Evolutionary conservation across 2,113 vertebrate species (phyloP).

Genomic region (Clarias gariepinus): DNA sequence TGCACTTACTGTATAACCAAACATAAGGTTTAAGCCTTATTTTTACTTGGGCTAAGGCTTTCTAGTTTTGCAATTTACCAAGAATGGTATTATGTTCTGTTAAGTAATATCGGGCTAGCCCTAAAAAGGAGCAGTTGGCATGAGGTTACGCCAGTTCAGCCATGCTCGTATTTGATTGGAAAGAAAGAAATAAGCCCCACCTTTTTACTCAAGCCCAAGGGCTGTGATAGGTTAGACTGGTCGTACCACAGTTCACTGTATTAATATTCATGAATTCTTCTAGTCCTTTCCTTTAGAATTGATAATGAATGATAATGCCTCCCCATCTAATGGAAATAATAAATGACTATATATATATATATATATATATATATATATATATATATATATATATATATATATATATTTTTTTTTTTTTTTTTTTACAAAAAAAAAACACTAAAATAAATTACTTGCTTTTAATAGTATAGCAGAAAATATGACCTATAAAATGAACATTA

Average conservation of each 20-base stretch:
- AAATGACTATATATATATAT: background rate
- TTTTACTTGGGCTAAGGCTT: background rate
- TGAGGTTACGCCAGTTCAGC: background rate
- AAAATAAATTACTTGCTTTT: background rate
- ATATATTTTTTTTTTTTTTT: too few relatives aligned
- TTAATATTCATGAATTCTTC: background rate
- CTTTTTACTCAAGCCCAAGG: background rate
- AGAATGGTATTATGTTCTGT: background rate
- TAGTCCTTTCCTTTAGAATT: background rate
- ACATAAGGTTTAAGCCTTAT: background rate
- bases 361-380: too few relatives aligned
- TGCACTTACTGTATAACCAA: background rate
- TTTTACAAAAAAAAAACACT: background rate
- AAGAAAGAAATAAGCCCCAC: background rate
- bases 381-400: too few relatives aligned
- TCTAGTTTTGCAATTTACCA: background rate
- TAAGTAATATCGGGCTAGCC: background rate
- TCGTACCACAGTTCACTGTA: background rate
- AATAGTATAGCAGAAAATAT: background rate
- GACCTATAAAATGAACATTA: background rate
- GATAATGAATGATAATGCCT: background rate
- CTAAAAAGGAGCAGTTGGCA: background rate
- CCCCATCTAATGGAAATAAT: background rate
- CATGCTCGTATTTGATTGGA: background rate
- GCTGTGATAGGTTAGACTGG: background rate